Percentiles rank a stretch among this genome's conserved stretches.
Conservation (phyloP, 2,888 invertebrate species). For the Drosophila quasianomalipes region DNA sequence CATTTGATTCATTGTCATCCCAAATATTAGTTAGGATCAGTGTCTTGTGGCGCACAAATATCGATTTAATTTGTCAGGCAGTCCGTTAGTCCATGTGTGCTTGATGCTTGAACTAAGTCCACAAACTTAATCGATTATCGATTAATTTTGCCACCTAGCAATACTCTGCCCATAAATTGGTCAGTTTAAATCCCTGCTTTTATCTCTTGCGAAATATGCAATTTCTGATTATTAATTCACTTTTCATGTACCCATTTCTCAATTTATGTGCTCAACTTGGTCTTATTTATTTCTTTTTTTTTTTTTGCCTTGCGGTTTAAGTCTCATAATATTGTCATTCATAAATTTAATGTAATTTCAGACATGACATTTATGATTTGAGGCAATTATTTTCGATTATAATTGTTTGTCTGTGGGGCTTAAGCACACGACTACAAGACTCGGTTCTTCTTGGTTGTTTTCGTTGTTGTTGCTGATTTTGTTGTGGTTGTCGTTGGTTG, state of each 20-base stretch:
- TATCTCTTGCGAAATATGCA: neutral
- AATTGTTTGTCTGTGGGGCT: conserved; percentile 46
- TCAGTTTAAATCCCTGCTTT: neutral
- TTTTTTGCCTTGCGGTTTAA: conserved; percentile 17
- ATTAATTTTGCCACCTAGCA: neutral
- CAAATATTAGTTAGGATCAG: neutral
- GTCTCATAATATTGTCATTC: conserved; percentile 46
- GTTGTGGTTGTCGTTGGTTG: conserved; percentile 17
- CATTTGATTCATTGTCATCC: neutral
- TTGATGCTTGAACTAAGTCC: neutral
- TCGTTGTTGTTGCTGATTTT: conserved; percentile 2
- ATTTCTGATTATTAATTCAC: neutral
- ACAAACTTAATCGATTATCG: neutral
- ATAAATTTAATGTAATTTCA: conserved; percentile 47
- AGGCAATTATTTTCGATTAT: conserved; percentile 70
- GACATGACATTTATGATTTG: conserved; percentile 65
- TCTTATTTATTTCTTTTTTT: conserved; percentile 2
- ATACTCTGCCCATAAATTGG: neutral
- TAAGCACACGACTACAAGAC: conserved; percentile 3
- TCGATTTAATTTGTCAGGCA: neutral
- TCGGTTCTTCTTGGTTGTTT: conserved; percentile 6
- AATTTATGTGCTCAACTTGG: conserved; percentile 22
- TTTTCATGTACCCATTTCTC: neutral
- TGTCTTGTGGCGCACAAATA: neutral
- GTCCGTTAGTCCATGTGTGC: neutral